Evolutionary conservation across 2,888 invertebrate genomes (phyloP), one percentile per base, ranked within the genome.

Genomic region (Nebria salina): DNA sequence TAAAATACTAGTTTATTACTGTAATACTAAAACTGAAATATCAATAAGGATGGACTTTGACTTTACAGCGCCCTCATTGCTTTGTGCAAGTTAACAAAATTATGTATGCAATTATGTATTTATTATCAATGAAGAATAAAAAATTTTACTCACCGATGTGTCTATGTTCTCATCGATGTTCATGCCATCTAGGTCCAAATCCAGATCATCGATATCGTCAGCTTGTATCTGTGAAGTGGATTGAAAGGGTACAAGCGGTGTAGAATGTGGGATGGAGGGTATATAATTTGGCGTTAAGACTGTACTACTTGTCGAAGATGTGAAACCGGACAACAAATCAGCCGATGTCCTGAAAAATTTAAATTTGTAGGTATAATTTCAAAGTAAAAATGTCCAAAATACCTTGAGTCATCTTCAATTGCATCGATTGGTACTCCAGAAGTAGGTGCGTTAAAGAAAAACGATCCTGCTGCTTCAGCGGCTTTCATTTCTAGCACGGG

Each of bases 101-200:
- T 20, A 20, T 43, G 9, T 9, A 43, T 41, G 15, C 0, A 15
- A 66, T 9, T 11, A 11, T 13, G 15, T 66, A 66, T 15, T 9
- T n/a, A 66, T 11, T 9, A 66, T 15, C 1, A 66, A 68, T 20
- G 9, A 0, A n/a, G 5, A 25, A 15, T 11, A 66, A 75, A 34
- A 25, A 70, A 42, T 75, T 20, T 20, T 1, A 89, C 90, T 91
- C 88, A 93, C 95, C 88, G 92, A 93, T 79, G 93, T 93, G 87
- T 95, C 95, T 84, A 95, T 93, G 86, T 92, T 93, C 83, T 95
- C 95, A 87, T 97, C 96, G 42, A 97, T 89, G 84, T 93, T 93
- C 84, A 96, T 92, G 84, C 94, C 95, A 84, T 96, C 96, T 77
- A 97, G 91, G 88, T 97, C 97, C 75, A 95, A 89, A 87, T 97